Percentiles rank a stretch among this genome's conserved stretches.
Evolutionary conservation across 2,888 invertebrate genomes (phyloP).

Genomic region (Dendrolimus pini): DNA sequence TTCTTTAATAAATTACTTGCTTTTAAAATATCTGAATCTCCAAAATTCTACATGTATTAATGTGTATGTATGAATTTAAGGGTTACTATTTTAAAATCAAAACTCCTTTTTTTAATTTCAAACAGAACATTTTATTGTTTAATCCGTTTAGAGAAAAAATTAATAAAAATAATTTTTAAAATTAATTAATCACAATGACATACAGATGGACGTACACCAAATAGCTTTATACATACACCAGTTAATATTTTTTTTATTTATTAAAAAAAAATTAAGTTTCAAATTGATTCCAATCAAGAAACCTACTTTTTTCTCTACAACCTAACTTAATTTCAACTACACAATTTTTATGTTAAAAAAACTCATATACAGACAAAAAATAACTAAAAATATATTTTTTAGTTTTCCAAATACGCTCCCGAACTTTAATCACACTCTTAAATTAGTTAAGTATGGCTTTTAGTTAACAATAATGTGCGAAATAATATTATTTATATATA

Average conservation of each 20-base stretch:
- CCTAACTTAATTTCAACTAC: conserved; percentile 69
- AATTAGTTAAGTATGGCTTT: conserved; percentile 35
- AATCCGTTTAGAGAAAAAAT: conserved; percentile 69
- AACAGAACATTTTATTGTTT: conserved; percentile 77
- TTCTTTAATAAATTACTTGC: too few species aligned
- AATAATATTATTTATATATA: neutral
- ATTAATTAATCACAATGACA: conserved; percentile 69
- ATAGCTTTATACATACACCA: conserved; percentile 25
- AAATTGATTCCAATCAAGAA: conserved; percentile 38
- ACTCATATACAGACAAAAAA: conserved; percentile 74
- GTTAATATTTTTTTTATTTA: conserved; percentile 15
- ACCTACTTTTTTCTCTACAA: conserved; percentile 53
- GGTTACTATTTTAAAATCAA: conserved; percentile 20
- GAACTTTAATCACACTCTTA: conserved; percentile 32
- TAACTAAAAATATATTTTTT: conserved; percentile 38
- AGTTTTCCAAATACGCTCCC: conserved; percentile 7
- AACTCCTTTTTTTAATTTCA: conserved; percentile 63
- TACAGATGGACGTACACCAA: conserved; percentile 76
- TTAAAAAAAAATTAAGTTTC: conserved; percentile 46
- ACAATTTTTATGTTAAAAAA: conserved; percentile 51
- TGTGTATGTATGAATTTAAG: neutral
- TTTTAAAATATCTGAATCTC: too few species aligned
- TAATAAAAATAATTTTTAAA: conserved; percentile 32
- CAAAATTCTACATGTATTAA: too few species aligned
- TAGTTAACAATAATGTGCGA: conserved; percentile 6